A percentile compares a stretch with the other conserved stretches of the same genome.
Conservation (phyloP, 1,140 invertebrate species). For the Lamellibrachia luymesi region DNA sequence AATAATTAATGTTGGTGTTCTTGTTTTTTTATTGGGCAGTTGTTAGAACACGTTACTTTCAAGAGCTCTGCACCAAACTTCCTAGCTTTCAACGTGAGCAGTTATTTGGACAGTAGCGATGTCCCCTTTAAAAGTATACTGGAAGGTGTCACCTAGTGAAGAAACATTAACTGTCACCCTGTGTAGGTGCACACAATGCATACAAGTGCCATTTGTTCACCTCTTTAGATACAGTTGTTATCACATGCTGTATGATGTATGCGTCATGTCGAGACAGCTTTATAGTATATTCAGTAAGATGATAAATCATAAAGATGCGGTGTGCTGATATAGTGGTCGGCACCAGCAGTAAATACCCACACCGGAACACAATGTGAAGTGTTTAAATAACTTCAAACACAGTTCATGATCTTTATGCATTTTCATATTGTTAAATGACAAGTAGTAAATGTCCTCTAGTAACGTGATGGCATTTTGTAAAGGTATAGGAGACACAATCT, state of each 20-base stretch:
- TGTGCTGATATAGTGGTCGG: not conserved
- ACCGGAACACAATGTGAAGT: not conserved
- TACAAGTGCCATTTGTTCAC: not conserved
- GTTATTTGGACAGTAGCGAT: too few species aligned
- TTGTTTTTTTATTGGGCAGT: too few species aligned
- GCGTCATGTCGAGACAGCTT: not conserved
- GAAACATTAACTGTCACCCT: not conserved
- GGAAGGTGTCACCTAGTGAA: too few species aligned
- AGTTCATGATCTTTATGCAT: not conserved
- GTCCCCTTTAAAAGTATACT: too few species aligned
- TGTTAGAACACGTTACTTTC: too few species aligned
- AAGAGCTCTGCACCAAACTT: too few species aligned
- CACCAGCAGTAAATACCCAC: not conserved
- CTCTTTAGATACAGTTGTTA: not conserved
- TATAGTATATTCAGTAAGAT: not conserved
- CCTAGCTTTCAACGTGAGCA: too few species aligned
- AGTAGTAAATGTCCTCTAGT: not conserved
- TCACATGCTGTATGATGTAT: not conserved
- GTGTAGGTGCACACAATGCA: not conserved
- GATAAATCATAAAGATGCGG: not conserved
- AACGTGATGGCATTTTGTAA: not conserved
- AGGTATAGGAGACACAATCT: not conserved
- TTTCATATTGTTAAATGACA: not conserved
- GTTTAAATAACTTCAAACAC: too few species aligned
- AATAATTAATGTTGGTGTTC: too few species aligned